Conservation (phyloP, 2,888 invertebrate species). For the Nomada goodeniana region DNA sequence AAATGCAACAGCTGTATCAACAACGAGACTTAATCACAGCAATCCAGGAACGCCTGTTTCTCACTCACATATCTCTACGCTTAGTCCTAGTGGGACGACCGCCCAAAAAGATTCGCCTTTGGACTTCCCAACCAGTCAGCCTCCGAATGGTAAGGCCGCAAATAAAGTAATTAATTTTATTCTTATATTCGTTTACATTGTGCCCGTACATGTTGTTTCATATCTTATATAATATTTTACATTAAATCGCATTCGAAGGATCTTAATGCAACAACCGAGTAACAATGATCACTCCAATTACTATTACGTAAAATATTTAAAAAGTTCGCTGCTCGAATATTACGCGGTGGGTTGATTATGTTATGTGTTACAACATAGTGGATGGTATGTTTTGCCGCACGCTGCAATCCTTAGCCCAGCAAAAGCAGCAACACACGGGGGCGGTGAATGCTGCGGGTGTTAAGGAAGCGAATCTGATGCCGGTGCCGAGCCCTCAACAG, state of each 20-base stretch:
- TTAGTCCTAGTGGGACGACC: conserved; percentile 82
- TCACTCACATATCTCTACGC: conserved; percentile 81
- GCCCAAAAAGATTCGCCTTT: conserved; percentile 81
- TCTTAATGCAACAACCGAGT: conserved; percentile 41
- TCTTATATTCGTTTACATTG: background rate
- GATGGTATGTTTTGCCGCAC: conserved; percentile 89
- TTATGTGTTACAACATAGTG: conserved; percentile 80
- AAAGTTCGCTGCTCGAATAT: conserved; percentile 42
- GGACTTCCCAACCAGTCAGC: conserved; percentile 83
- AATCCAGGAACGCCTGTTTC: conserved; percentile 91
- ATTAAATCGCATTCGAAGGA: conserved; percentile 43
- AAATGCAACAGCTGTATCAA: conserved; percentile 74
- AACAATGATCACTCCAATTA: conserved; percentile 33
- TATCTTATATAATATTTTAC: conserved; percentile 30
- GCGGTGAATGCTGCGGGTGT: conserved; percentile 84
- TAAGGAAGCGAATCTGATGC: conserved; percentile 96
- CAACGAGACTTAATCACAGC: conserved; percentile 86
- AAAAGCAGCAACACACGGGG: conserved; percentile 85
- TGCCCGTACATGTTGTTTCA: conserved; percentile 24
- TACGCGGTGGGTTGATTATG: conserved; percentile 50
- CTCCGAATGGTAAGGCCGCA: conserved; percentile 82
- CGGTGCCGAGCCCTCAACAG: conserved; percentile 98
- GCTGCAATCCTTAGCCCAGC: conserved; percentile 87
- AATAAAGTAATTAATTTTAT: conserved; percentile 18
- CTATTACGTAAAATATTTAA: conserved; percentile 37